Evolutionary conservation across 2,113 vertebrate species (phyloP), one percentile per base, ranked within the genome.

Genomic region (Aptenodytes patagonicus): DNA sequence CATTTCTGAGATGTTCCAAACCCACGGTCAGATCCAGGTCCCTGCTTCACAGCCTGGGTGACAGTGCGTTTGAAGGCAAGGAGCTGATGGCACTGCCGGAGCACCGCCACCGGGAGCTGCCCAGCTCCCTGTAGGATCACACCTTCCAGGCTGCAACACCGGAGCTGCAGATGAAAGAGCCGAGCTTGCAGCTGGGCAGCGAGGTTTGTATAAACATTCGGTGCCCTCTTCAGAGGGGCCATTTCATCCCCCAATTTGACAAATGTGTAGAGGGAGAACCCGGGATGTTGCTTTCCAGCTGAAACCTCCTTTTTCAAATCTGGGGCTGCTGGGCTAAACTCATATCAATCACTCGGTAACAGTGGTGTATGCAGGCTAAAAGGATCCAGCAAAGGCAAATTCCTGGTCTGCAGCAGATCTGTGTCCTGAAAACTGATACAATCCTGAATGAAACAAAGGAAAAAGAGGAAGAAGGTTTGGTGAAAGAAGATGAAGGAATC

Each of bases 11-110:
- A 18, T 15, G 24, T 29, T 57, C 51, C 36, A 72, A 83, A 17
- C 12, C 46, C 62, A 6, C 0, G 0, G 58, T n/a, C 20, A 51
- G 76, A 51, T 8, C 36, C 54, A 4, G 1, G 11, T 36, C n/a
- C 6, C 29, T 13, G 11, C 69, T 26, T 70, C 44, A 22, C 29
- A 79, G 61, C 52, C 38, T 13, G 3, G n/a, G 34, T 29, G 80
- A 42, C 2, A 4, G 17, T 40, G 25, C 3, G 1, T 57, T 49
- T 73, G 81, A 61, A 85, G 68, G 36, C 2, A 1, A 61, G 24
- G 32, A 78, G 31, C 36, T 57, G 51, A 18, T 2, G 18, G 34
- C 44, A 26, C 51, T 42, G 40, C 13, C 1, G 0, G 31, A 70
- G 44, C 64, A 29, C 49, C 16, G 16, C 22, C 0, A 9, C 31